A percentile compares a stretch with the other conserved stretches of the same genome.
Evolutionary conservation across 2,888 invertebrate genomes (phyloP).

Genomic region (Aphidoletes aphidimyza): DNA sequence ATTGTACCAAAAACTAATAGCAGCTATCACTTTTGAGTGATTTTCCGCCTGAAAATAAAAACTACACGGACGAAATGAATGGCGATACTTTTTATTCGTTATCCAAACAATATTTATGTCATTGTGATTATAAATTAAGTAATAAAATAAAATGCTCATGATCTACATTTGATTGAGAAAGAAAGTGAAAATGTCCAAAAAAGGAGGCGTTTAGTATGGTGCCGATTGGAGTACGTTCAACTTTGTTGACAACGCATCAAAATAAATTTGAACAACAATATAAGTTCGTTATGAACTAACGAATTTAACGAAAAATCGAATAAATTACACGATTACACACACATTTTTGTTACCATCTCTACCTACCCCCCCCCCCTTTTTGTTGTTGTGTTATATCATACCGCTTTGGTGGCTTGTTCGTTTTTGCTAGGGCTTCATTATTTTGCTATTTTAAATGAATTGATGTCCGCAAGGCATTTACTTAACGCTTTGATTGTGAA

Average conservation of each 20-base stretch:
- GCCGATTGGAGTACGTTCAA: not conserved
- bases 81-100: not conserved
- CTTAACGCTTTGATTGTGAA: not conserved
- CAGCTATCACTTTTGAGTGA: too few species aligned
- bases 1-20: too few species aligned
- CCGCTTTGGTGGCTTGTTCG: too few species aligned
- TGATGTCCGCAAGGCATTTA: not conserved
- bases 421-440: not conserved
- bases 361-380: not conserved
- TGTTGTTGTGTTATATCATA: not conserved
- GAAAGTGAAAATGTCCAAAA: not conserved
- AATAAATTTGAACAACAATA: conserved; percentile 13
- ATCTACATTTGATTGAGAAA: not conserved
- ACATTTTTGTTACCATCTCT: not conserved
- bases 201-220: not conserved
- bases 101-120: not conserved
- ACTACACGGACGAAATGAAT: too few species aligned
- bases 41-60: too few species aligned
- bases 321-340: conserved; percentile 14
- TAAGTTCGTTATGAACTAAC: conserved; percentile 18
- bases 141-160: conserved; percentile 2
- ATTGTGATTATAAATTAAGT: conserved; percentile 1
- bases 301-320: conserved; percentile 3
- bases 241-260: not conserved
- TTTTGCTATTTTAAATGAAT: conserved; percentile 15